phyloP scores from a whole-genome alignment of 37 sponge, comb jelly and placozoan genomes.

The Chondrosia reniformis region DNA sequence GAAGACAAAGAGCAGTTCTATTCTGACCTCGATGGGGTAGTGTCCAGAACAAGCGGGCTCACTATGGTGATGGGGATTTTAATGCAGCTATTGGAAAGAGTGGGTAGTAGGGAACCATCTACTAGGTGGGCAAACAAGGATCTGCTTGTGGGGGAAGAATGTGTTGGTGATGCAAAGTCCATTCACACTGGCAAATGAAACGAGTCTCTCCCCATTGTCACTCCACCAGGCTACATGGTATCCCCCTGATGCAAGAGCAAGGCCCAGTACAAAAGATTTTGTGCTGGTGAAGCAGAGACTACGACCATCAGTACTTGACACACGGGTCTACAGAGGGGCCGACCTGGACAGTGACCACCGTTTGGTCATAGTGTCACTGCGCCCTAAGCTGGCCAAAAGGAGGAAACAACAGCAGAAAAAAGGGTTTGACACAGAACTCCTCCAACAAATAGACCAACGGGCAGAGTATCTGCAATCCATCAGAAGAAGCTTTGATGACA shows the following conservation, averaged over 20 bases:
- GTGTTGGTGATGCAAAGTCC: too few species aligned
- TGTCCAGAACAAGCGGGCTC: background rate
- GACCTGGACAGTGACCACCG: conserved; percentile 1
- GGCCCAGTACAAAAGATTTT: background rate
- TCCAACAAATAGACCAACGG: background rate
- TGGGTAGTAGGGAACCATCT: too few species aligned
- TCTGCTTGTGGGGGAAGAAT: too few species aligned
- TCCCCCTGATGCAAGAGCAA: background rate
- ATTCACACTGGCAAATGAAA: too few species aligned
- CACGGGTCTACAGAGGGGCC: background rate
- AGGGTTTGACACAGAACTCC: background rate
- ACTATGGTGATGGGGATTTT: background rate
- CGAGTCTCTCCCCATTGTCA: too few species aligned
- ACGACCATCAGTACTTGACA: background rate
- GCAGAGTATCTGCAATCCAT: background rate
- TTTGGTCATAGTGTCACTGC: too few species aligned
- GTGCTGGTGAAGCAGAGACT: conserved; percentile 3
- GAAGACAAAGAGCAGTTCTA: background rate
- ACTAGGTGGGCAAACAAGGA: too few species aligned
- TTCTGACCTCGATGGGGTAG: background rate
- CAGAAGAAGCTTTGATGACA: background rate
- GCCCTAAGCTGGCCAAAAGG: too few species aligned
- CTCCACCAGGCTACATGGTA: too few species aligned
- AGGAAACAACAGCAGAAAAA: background rate
- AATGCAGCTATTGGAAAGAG: background rate